Percentiles rank a stretch among this genome's conserved stretches.
phyloP scores from a whole-genome alignment of 2,888 invertebrate genomes.

The Dolichopus griseipennis region DNA sequence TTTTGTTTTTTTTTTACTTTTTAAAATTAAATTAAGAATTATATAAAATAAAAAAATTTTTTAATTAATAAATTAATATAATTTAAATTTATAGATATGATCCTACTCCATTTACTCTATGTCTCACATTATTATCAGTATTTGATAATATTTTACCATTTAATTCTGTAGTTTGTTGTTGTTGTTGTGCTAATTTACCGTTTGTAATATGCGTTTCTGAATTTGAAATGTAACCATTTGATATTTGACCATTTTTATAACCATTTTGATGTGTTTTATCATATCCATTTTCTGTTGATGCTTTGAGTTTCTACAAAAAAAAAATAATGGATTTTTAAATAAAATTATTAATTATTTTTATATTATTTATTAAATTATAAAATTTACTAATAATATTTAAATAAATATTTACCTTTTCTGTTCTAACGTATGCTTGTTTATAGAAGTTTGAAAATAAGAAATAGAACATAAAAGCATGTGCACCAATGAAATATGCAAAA shows the following conservation, averaged over 20 bases:
- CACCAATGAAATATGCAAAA: slow-evolving; percentile 85
- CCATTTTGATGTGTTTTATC: slow-evolving; percentile 4
- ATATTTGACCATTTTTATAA: not conserved
- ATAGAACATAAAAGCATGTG: slow-evolving; percentile 87
- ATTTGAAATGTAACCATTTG: not conserved
- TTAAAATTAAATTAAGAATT: not conserved
- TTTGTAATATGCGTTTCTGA: not conserved
- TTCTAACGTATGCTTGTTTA: slow-evolving; percentile 58
- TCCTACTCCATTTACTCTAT: not conserved
- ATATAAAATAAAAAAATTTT: not conserved
- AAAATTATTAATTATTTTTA: not conserved
- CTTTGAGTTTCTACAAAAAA: not conserved
- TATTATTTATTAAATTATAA: too few species aligned
- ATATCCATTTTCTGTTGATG: not conserved
- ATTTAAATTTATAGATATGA: not conserved
- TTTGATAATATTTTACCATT: slow-evolving; percentile 9
- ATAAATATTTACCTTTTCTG: slow-evolving; percentile 32
- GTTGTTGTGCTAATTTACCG: too few species aligned
- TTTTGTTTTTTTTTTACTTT: not conserved
- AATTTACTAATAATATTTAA: too few species aligned
- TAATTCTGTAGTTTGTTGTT: not conserved
- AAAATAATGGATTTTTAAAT: not conserved
- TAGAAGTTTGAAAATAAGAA: slow-evolving; percentile 90
- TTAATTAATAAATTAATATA: not conserved
- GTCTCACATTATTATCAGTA: not conserved